A percentile compares a stretch with the other conserved stretches of the same genome.
These are phyloP conservation scores for Etia nguti DNA, from an alignment of 2,113 vertebrate species.

Conservation along the genomic window DNA sequence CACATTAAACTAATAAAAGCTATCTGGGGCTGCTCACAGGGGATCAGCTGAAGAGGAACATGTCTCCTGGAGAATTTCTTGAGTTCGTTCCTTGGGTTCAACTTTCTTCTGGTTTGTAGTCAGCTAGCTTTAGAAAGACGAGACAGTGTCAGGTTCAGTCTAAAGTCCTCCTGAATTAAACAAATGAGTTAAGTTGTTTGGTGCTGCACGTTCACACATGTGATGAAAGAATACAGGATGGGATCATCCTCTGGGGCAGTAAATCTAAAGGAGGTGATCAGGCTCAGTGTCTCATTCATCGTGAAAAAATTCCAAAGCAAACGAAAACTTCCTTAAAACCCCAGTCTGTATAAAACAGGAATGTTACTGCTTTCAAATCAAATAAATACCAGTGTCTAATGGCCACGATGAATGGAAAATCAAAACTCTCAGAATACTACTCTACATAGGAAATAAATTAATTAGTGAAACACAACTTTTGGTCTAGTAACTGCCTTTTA, in stretches of 20 bases:
- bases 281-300: neutral
- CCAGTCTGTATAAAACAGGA: neutral
- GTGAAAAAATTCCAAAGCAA: neutral
- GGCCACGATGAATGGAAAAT: neutral
- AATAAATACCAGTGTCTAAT: neutral
- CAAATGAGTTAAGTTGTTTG: neutral
- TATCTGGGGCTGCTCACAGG: neutral
- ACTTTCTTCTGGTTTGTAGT: neutral
- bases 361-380: neutral
- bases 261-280: neutral
- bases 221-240: neutral
- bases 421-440: neutral
- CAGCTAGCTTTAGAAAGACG: neutral
- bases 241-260: neutral
- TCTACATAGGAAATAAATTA: accelerated
- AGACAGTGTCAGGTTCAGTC: neutral
- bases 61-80: neutral
- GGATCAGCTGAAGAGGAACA: neutral
- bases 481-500: neutral
- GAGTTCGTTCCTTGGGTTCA: neutral
- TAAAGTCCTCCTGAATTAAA: accelerated
- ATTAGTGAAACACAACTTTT: neutral
- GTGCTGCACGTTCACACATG: neutral
- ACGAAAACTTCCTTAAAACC: neutral
- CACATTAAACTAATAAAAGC: neutral